Evolutionary conservation across 2,797 vertebrate genomes (phyloP).

Genomic region (Lagocephalus sceleratus): DNA sequence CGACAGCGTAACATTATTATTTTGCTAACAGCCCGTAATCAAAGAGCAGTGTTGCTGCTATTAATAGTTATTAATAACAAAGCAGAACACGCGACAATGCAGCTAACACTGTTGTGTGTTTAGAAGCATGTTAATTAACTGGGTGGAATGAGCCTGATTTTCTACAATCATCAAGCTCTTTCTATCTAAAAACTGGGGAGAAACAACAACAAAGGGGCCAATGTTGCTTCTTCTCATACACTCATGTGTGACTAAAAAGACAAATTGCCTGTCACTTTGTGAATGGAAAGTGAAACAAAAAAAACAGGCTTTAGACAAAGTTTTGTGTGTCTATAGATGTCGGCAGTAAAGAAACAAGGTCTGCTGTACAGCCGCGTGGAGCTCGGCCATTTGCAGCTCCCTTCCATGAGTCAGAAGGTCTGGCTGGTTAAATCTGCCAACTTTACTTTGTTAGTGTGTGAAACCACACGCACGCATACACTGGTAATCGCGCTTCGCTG

Average conservation of each 20-base stretch:
- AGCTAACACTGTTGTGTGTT: constrained; percentile 1
- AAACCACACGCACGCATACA: constrained; percentile 30
- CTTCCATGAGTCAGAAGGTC: constrained; percentile 37
- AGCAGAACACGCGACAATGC: constrained; percentile 10
- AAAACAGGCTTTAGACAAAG: too few species aligned
- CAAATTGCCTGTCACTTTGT: too few species aligned
- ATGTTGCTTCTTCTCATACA: too few species aligned
- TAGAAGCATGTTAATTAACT: not conserved
- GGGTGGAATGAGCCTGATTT: too few species aligned
- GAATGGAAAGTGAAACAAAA: too few species aligned
- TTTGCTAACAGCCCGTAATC: constrained; percentile 47
- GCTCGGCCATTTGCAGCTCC: constrained; percentile 16
- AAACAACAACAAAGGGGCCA: too few species aligned
- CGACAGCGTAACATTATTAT: constrained; percentile 40
- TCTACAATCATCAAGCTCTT: too few species aligned
- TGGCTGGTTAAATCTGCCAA: constrained; percentile 38
- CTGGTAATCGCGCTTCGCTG: constrained; percentile 37
- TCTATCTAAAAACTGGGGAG: too few species aligned
- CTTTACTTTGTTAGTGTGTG: constrained; percentile 37
- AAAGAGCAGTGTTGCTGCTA: constrained; percentile 22
- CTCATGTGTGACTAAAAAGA: too few species aligned
- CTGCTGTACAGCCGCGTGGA: not conserved
- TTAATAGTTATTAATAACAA: constrained; percentile 40
- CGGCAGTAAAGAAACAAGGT: not conserved
- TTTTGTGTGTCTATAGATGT: not conserved